These are phyloP conservation scores for Aphelenchoides bicaudatus DNA, from an alignment of 2,888 invertebrate genomes.

Conservation along the genomic window DNA sequence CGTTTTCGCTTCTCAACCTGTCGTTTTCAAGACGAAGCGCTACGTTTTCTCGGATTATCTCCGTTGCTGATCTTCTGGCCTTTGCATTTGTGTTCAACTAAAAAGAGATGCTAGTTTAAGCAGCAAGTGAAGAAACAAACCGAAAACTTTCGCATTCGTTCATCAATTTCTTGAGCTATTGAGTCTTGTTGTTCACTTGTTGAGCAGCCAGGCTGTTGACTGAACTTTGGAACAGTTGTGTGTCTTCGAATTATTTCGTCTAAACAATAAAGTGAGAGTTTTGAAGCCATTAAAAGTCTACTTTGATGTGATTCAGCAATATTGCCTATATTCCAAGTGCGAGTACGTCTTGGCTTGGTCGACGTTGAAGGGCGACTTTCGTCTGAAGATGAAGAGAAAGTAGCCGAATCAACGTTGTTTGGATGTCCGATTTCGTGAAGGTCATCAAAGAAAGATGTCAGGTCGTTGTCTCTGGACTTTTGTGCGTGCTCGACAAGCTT, in stretches of 20 bases:
- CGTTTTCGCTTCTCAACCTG: slow-evolving; percentile 29
- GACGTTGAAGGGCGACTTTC: slow-evolving; percentile 22
- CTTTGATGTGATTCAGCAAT: slow-evolving; percentile 12
- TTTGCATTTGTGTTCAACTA: slow-evolving; percentile 23
- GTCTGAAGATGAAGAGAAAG: slow-evolving; percentile 18
- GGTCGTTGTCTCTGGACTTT: slow-evolving; percentile 31
- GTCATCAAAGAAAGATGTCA: slow-evolving; percentile 37
- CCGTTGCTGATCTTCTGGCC: slow-evolving; percentile 33
- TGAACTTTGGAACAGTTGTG: slow-evolving; percentile 41
- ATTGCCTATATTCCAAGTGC: slow-evolving; percentile 15
- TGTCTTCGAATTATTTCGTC: slow-evolving; percentile 34
- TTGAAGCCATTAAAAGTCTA: background rate
- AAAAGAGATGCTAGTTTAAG: background rate
- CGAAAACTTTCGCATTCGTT: slow-evolving; percentile 3
- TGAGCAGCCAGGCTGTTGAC: too few species aligned
- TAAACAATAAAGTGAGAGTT: background rate
- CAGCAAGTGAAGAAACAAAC: too few species aligned
- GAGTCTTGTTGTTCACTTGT: slow-evolving; percentile 31
- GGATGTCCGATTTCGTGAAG: slow-evolving; percentile 32
- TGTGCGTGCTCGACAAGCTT: slow-evolving; percentile 33
- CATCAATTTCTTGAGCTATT: slow-evolving; percentile 31
- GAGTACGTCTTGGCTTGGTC: background rate
- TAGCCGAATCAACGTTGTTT: slow-evolving; percentile 10
- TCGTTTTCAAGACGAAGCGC: slow-evolving; percentile 33
- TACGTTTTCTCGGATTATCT: slow-evolving; percentile 34